Conservation (phyloP, 2,888 invertebrate genomes). For the Papilio demoleus region DNA sequence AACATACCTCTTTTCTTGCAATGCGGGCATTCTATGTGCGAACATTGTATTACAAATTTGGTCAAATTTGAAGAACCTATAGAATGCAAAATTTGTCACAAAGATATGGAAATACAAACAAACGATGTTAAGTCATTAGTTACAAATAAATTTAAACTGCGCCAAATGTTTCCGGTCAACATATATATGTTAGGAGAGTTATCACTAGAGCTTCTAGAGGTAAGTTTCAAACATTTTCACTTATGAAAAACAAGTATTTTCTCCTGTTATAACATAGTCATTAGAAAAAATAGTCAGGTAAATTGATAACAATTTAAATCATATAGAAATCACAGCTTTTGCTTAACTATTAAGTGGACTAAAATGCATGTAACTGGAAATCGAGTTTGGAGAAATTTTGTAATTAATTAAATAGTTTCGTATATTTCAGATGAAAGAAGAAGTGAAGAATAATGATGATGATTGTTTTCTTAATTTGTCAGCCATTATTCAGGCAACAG, state of each 20-base stretch:
- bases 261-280: neutral
- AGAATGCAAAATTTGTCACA: constrained; percentile 77
- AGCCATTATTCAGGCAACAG: constrained; percentile 56
- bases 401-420: neutral
- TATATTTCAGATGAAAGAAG: constrained; percentile 43
- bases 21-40: constrained; percentile 88
- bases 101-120: constrained; percentile 56
- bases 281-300: no score
- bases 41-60: constrained; percentile 81
- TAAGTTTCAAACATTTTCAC: constrained; percentile 45
- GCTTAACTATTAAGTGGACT: neutral
- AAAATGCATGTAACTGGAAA: neutral
- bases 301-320: no score
- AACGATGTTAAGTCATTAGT: constrained; percentile 51
- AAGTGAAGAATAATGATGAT: constrained; percentile 42
- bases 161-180: constrained; percentile 69
- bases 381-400: neutral
- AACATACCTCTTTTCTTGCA: constrained; percentile 84
- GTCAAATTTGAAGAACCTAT: constrained; percentile 69
- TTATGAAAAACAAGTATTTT: neutral
- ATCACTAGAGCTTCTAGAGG: constrained; percentile 57
- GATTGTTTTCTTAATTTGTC: constrained; percentile 64
- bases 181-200: constrained; percentile 70
- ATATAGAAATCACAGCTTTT: no score
- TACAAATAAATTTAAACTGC: constrained; percentile 56